Conservation (phyloP, 2,888 invertebrate genomes). For the Apodemia hepburni region DNA sequence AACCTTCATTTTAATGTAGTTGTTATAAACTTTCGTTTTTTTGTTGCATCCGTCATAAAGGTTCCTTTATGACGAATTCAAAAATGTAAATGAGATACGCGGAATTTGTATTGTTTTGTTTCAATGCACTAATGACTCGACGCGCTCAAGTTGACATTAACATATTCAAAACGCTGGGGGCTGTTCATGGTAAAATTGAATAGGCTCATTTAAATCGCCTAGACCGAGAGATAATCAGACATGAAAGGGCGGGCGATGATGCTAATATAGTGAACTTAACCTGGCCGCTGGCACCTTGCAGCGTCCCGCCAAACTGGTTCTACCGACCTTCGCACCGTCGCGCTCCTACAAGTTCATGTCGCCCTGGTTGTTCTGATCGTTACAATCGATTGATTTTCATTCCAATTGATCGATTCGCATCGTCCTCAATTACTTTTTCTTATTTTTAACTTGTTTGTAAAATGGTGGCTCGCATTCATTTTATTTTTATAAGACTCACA, state of each 20-base stretch:
- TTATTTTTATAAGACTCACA: neutral
- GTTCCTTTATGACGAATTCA: neutral
- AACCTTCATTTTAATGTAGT: constrained; percentile 4
- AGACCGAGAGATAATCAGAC: constrained; percentile 68
- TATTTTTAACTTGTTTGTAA: neutral
- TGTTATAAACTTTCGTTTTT: neutral
- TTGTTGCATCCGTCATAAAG: constrained; percentile 1
- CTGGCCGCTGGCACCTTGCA: constrained; percentile 72
- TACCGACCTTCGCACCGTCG: constrained; percentile 66
- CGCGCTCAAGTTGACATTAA: constrained; percentile 18
- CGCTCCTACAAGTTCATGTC: constrained; percentile 57
- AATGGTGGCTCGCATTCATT: neutral
- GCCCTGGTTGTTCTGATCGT: constrained; percentile 61
- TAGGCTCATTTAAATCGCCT: constrained; percentile 66
- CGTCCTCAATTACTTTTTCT: neutral
- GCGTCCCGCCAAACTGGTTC: constrained; percentile 72
- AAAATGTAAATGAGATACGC: constrained; percentile 12
- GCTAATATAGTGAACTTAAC: constrained; percentile 74
- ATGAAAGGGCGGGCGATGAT: constrained; percentile 74
- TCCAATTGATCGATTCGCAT: constrained; percentile 30
- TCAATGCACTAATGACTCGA: constrained; percentile 21
- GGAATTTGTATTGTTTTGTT: neutral
- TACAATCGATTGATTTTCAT: constrained; percentile 61
- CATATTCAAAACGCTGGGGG: constrained; percentile 28
- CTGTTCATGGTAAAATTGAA: constrained; percentile 52